Evolutionary conservation across 2,113 vertebrate species (phyloP).

Genomic region (Dasypus novemcinctus): DNA sequence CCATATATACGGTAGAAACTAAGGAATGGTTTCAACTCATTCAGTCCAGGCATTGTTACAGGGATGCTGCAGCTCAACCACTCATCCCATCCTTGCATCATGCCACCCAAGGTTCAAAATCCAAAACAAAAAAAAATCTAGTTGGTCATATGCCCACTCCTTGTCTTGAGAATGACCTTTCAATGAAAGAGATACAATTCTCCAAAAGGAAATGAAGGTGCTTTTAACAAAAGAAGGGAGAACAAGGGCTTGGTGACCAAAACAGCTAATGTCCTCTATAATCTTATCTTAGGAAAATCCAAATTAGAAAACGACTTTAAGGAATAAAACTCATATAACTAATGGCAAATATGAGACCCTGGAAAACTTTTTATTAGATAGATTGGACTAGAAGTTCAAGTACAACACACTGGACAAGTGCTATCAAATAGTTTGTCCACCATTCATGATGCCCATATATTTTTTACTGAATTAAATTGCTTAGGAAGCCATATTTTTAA

Average conservation of each 20-base stretch:
- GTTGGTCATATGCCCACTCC: neutral
- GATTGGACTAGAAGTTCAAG: neutral
- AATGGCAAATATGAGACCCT: neutral
- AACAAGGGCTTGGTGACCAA: neutral
- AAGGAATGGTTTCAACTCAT: neutral
- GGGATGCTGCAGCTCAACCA: neutral
- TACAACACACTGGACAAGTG: neutral
- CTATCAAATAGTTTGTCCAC: neutral
- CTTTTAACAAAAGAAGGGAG: neutral
- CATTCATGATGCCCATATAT: neutral
- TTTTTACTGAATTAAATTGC: neutral
- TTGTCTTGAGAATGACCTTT: neutral
- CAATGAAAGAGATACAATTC: neutral
- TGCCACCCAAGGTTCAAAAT: neutral
- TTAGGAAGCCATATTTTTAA: neutral
- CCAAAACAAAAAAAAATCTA: neutral
- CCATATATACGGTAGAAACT: neutral
- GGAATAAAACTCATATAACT: neutral
- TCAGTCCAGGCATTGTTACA: neutral
- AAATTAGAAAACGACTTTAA: slow-evolving; percentile 22
- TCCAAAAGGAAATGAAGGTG: slow-evolving; percentile 11
- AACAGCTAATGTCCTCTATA: neutral
- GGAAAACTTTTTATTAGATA: neutral
- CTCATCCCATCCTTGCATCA: neutral
- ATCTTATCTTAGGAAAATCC: neutral